These are phyloP conservation scores for Sphaerophoria taeniata DNA, from an alignment of 2,888 invertebrate genomes.

Conservation along the genomic window DNA sequence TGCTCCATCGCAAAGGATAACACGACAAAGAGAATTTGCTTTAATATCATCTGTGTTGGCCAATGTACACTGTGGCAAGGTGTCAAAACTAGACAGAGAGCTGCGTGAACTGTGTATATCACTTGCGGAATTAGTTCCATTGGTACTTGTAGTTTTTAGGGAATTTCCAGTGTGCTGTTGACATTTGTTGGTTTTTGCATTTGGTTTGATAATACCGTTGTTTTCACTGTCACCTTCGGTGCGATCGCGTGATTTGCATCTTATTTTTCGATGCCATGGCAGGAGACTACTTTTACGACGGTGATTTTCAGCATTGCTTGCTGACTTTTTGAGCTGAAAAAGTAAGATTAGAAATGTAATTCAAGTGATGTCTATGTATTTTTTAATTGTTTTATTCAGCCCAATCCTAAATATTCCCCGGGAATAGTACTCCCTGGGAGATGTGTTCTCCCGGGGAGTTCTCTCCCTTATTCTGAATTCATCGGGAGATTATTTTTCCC, in stretches of 20 bases:
- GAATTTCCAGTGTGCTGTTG: constrained; percentile 77
- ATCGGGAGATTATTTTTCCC: too few species aligned
- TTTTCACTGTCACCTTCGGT: constrained; percentile 77
- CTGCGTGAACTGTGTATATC: constrained; percentile 82
- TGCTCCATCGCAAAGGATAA: constrained; percentile 94
- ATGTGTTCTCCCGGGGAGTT: too few species aligned
- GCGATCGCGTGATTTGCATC: constrained; percentile 87
- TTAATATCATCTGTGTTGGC: constrained; percentile 59
- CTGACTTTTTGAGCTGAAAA: constrained; percentile 89
- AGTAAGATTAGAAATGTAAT: neutral
- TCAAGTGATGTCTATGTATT: neutral
- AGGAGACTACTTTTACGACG: constrained; percentile 94
- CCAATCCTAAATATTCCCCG: too few species aligned
- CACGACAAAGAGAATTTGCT: constrained; percentile 87
- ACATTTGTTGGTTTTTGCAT: constrained; percentile 61
- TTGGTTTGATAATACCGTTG: constrained; percentile 54
- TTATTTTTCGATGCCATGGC: constrained; percentile 92
- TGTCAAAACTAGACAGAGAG: constrained; percentile 82
- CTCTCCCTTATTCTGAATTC: too few species aligned
- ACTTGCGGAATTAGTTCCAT: constrained; percentile 78
- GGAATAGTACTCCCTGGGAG: too few species aligned
- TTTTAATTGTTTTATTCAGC: too few species aligned
- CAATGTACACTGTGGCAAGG: constrained; percentile 74
- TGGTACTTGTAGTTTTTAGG: constrained; percentile 77
- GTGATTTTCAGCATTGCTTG: constrained; percentile 93